Percentiles rank a stretch among this genome's conserved stretches.
Conservation (phyloP, 2,797 vertebrate species). For the Urocyon cinereoargenteus region DNA sequence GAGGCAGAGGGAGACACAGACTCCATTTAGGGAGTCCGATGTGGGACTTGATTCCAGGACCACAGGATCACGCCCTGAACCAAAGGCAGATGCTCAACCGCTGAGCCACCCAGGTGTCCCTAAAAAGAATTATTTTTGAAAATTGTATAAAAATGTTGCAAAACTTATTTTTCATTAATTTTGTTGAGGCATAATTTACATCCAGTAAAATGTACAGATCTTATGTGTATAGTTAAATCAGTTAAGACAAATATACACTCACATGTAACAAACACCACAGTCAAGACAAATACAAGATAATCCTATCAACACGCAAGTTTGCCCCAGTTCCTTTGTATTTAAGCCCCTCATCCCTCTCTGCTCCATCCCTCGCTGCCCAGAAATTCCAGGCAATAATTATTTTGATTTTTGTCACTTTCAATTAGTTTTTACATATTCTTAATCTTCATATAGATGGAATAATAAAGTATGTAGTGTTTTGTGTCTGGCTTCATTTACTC, state of each 20-base stretch:
- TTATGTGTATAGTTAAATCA: background rate
- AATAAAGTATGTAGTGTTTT: background rate
- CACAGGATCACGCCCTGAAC: too few species aligned
- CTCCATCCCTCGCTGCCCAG: background rate
- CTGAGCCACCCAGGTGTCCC: too few species aligned
- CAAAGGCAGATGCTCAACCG: too few species aligned
- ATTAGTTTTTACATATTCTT: background rate
- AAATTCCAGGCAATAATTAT: background rate
- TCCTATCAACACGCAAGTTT: background rate
- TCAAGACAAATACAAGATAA: background rate
- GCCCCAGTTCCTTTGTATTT: background rate
- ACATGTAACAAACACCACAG: background rate
- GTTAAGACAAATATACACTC: background rate
- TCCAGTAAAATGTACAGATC: background rate
- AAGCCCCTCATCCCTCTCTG: background rate
- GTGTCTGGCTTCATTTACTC: background rate
- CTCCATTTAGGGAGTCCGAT: too few species aligned
- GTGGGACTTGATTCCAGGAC: too few species aligned
- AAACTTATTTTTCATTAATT: background rate
- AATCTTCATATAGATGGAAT: background rate
- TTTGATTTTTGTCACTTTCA: background rate
- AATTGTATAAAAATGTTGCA: background rate
- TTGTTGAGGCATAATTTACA: background rate
- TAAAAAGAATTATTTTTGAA: background rate
- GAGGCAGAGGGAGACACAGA: too few species aligned